Conservation (phyloP, 64 coral and sea anemone species). For the Montipora foliosa region DNA sequence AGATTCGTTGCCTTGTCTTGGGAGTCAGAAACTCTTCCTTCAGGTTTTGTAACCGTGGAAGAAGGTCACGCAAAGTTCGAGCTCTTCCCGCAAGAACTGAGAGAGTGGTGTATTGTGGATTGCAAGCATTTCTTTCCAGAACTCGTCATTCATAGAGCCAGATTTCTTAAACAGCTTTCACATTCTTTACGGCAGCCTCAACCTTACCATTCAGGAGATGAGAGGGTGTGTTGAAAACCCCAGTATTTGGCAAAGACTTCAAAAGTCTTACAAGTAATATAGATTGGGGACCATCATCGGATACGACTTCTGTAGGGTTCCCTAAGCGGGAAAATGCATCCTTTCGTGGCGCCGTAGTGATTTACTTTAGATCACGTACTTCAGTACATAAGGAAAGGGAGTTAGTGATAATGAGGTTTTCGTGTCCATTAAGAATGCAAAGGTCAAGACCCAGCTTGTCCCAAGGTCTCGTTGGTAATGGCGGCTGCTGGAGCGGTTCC, state of each 20-base stretch:
- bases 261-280: neutral
- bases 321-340: slow-evolving; percentile 25
- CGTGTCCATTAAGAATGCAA: neutral
- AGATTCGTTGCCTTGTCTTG: no score
- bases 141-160: no score
- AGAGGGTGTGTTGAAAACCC: slow-evolving; percentile 13
- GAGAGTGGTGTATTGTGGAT: no score
- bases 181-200: slow-evolving; percentile 43
- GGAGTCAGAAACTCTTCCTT: no score
- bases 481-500: slow-evolving; percentile 33
- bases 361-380: neutral
- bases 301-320: slow-evolving; percentile 20
- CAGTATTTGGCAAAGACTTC: slow-evolving; percentile 14
- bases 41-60: no score
- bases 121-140: no score
- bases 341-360: neutral
- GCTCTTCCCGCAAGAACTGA: no score
- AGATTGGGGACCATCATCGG: slow-evolving; percentile 43
- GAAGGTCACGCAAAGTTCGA: no score
- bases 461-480: neutral
- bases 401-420: neutral
- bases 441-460: slow-evolving; percentile 37
- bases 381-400: neutral
- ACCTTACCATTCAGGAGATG: slow-evolving; percentile 59
- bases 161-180: neutral